These are phyloP conservation scores for Xiphophorus maculatus DNA, from an alignment of 2,113 vertebrate species.

Conservation along the genomic window DNA sequence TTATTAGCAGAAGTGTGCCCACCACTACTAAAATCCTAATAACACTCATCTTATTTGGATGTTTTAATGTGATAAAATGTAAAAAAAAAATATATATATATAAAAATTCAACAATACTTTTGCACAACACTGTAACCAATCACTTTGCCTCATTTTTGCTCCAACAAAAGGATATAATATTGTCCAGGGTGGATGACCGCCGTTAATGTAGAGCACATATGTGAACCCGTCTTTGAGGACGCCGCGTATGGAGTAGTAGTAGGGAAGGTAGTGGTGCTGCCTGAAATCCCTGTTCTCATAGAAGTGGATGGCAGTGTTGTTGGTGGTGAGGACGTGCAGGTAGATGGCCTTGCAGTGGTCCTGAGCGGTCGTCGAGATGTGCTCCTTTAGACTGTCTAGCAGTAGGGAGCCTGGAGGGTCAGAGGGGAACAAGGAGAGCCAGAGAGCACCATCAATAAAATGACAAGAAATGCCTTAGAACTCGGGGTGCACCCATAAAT, in stretches of 20 bases:
- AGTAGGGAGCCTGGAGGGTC: conserved; percentile 87
- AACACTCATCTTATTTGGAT: background rate
- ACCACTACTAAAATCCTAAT: background rate
- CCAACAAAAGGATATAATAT: conserved; percentile 94
- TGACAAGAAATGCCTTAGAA: background rate
- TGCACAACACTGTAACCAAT: background rate
- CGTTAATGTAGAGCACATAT: conserved; percentile 97
- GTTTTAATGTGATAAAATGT: too few relatives aligned
- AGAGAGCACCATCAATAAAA: background rate
- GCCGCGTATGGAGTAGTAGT: conserved; percentile 98
- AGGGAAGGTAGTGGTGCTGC: conserved; percentile 98
- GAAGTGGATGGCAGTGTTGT: conserved; percentile 96
- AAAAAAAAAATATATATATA: background rate
- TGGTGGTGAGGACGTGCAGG: conserved; percentile 97
- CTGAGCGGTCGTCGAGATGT: conserved; percentile 95
- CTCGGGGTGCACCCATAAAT: too few relatives aligned
- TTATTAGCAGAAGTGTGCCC: too few relatives aligned
- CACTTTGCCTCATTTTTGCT: background rate
- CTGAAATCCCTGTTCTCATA: conserved; percentile 98
- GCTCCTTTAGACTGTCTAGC: conserved; percentile 97
- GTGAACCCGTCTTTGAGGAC: conserved; percentile 99
- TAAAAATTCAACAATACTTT: background rate
- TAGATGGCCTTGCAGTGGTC: conserved; percentile 99
- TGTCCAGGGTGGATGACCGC: conserved; percentile 97
- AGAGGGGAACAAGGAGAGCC: background rate